phyloP scores from a whole-genome alignment of 2,888 invertebrate species.

The Gryllus longicercus region DNA sequence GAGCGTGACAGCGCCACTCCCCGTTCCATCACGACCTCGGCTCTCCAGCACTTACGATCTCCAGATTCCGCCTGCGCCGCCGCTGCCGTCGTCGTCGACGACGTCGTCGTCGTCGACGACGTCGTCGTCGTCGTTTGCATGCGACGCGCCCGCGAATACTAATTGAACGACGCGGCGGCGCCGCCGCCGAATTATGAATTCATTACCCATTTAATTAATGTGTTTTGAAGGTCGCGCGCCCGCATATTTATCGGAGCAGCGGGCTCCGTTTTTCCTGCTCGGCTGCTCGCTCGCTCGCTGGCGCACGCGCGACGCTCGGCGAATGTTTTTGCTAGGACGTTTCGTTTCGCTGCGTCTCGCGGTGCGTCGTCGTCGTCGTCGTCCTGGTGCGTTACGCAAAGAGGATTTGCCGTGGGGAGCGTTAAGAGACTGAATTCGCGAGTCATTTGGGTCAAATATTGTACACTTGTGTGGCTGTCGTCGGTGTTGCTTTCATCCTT shows the following conservation, averaged over 20 bases:
- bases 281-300: no score
- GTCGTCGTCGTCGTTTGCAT: neutral
- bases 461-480: no score
- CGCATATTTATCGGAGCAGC: neutral
- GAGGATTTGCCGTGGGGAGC: no score
- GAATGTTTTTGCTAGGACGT: no score
- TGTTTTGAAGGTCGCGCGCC: neutral
- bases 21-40: neutral
- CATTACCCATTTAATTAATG: constrained; percentile 8
- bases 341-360: no score
- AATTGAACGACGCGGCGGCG: neutral
- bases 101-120: neutral
- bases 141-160: constrained; percentile 9
- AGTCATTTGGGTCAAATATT: no score
- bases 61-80: neutral
- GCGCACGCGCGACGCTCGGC: no score
- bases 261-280: no score
- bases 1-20: neutral
- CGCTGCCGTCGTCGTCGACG: neutral
- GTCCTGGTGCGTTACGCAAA: no score
- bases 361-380: no score
- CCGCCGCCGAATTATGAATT: neutral
- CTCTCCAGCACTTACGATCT: neutral
- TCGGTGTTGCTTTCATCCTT: no score
- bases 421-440: no score